Evolutionary conservation across 1,140 invertebrate genomes (phyloP).

Genomic region (Conus ventricosus): DNA sequence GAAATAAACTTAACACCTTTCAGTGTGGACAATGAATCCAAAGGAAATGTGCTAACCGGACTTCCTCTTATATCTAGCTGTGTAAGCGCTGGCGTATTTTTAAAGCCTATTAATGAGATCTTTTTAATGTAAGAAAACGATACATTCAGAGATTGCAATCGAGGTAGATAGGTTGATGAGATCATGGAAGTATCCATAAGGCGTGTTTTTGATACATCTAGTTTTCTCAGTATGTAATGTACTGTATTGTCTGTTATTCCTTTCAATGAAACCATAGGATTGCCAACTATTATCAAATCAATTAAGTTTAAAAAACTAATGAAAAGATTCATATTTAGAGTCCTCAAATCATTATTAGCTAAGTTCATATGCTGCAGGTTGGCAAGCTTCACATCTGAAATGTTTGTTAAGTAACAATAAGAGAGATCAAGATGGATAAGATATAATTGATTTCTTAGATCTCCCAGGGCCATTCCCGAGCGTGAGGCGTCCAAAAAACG

Average conservation of each 20-base stretch:
- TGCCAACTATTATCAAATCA: neutral
- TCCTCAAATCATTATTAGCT: neutral
- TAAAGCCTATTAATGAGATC: neutral
- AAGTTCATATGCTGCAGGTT: neutral
- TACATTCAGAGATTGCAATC: neutral
- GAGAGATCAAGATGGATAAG: neutral
- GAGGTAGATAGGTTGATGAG: conserved; percentile 13
- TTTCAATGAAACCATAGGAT: neutral
- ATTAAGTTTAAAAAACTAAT: neutral
- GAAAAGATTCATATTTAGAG: neutral
- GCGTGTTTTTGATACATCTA: neutral
- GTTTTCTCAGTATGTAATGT: neutral
- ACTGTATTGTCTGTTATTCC: neutral
- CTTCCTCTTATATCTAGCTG: neutral
- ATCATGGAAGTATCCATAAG: neutral
- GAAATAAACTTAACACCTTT: conserved; percentile 33
- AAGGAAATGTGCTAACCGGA: neutral
- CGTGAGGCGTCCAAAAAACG: neutral
- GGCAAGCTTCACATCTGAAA: neutral
- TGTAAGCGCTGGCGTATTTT: neutral
- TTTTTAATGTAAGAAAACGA: neutral
- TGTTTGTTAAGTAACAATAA: neutral
- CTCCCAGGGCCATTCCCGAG: neutral
- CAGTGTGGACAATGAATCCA: conserved; percentile 39
- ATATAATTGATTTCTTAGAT: neutral